Percentiles rank a stretch among this genome's conserved stretches.
Evolutionary conservation across 2,113 vertebrate genomes (phyloP).

Genomic region (Eurystomus gularis): DNA sequence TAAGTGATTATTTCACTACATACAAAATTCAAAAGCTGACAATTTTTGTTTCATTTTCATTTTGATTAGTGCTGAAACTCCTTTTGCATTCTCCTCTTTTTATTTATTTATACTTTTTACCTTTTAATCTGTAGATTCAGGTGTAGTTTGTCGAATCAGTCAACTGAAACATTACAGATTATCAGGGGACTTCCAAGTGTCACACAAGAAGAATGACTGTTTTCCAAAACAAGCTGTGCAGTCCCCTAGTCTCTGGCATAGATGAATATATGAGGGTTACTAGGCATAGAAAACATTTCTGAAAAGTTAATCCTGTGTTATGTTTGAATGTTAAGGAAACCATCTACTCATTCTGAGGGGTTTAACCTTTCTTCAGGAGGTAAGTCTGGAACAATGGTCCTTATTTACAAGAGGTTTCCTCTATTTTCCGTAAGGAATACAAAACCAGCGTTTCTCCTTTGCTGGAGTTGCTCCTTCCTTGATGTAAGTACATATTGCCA

Average conservation of each 20-base stretch:
- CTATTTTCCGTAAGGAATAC: slow-evolving; percentile 48
- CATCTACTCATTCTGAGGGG: slow-evolving; percentile 35
- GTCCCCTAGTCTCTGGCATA: slow-evolving; percentile 27
- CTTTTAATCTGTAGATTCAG: slow-evolving; percentile 24
- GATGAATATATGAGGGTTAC: slow-evolving; percentile 28
- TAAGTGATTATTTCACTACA: not conserved
- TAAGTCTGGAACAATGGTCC: slow-evolving; percentile 35
- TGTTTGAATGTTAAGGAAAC: slow-evolving; percentile 44
- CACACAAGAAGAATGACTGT: slow-evolving; percentile 57
- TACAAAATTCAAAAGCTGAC: not conserved
- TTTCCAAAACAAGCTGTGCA: slow-evolving; percentile 58
- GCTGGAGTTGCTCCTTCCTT: not conserved
- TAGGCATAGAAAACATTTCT: slow-evolving; percentile 32
- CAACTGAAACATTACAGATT: not conserved
- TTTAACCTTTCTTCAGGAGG: slow-evolving; percentile 56
- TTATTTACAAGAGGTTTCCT: slow-evolving; percentile 49
- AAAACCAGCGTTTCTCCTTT: not conserved
- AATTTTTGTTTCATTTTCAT: not conserved
- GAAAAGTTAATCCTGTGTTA: slow-evolving; percentile 49
- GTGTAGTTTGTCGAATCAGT: slow-evolving; percentile 45
- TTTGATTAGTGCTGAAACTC: not conserved
- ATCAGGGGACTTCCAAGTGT: slow-evolving; percentile 43
- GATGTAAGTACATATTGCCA: not conserved
- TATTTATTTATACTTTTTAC: not conserved
- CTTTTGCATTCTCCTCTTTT: not conserved